phyloP scores from a whole-genome alignment of 64 coral and sea anemone genomes.

The Porites australiensis region DNA sequence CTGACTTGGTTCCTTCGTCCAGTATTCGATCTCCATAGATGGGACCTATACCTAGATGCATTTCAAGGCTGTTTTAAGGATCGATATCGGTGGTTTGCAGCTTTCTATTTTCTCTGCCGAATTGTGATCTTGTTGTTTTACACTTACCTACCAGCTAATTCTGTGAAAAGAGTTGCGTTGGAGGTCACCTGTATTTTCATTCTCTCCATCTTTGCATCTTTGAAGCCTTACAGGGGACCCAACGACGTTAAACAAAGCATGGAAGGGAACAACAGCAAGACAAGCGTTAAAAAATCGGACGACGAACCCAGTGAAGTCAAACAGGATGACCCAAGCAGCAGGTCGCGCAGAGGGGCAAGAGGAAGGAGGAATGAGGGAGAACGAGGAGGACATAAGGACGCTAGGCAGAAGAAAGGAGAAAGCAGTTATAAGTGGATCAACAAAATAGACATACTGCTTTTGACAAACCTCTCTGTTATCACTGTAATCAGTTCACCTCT shows the following conservation, averaged over 20 bases:
- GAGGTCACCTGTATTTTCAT: slow-evolving; percentile 58
- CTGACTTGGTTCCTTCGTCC: not conserved
- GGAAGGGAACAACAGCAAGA: too few species aligned
- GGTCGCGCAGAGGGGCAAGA: too few species aligned
- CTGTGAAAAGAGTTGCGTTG: slow-evolving; percentile 28
- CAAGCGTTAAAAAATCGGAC: too few species aligned
- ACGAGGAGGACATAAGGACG: too few species aligned
- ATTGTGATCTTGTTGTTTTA: slow-evolving; percentile 38
- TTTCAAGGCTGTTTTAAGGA: slow-evolving; percentile 70
- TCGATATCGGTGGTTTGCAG: slow-evolving; percentile 67
- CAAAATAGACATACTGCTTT: slow-evolving; percentile 61
- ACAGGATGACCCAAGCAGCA: too few species aligned
- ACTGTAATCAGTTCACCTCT: slow-evolving; percentile 60
- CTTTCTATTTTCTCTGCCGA: slow-evolving; percentile 81
- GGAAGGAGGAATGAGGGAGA: too few species aligned
- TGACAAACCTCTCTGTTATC: slow-evolving; percentile 70
- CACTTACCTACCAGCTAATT: slow-evolving; percentile 13
- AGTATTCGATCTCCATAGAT: not conserved
- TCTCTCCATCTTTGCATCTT: slow-evolving; percentile 50
- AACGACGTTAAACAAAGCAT: not conserved
- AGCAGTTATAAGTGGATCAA: slow-evolving; percentile 77
- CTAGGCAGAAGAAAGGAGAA: not conserved
- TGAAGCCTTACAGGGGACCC: slow-evolving; percentile 73
- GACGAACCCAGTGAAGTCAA: not conserved
- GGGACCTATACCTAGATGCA: slow-evolving; percentile 20